A percentile compares a stretch with the other conserved stretches of the same genome.
phyloP scores from a whole-genome alignment of 2,113 vertebrate genomes.

The Isichthys henryi region DNA sequence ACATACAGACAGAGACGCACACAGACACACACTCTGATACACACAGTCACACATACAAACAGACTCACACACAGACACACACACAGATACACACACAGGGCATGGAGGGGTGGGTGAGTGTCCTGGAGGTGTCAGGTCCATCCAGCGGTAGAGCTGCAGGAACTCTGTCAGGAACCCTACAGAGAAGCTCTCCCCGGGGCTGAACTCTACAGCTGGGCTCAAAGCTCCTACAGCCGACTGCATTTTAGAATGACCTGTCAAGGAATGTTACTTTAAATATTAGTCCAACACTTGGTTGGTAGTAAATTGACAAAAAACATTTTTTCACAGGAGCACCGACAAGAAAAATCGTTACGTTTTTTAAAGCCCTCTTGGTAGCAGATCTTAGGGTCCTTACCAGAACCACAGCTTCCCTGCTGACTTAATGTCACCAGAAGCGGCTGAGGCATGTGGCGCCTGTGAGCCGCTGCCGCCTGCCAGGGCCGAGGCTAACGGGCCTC shows the following conservation, averaged over 20 bases:
- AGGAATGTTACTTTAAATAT: constrained; percentile 5
- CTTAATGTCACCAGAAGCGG: not conserved
- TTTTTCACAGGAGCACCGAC: not conserved
- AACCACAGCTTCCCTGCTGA: not conserved
- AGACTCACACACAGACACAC: constrained; percentile 1
- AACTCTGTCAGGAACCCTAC: not conserved
- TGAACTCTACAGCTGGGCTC: not conserved
- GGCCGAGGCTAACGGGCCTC: not conserved
- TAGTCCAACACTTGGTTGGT: not conserved
- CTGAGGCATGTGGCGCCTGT: not conserved
- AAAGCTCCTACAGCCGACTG: not conserved
- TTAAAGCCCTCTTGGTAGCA: not conserved
- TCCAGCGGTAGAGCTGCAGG: not conserved
- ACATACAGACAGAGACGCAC: not conserved
- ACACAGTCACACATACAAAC: no score
- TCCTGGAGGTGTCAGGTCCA: not conserved
- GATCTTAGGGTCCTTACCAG: not conserved
- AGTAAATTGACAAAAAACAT: constrained; percentile 4
- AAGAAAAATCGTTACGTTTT: not conserved
- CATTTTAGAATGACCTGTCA: constrained; percentile 3
- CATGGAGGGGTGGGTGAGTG: not conserved
- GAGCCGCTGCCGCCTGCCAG: not conserved
- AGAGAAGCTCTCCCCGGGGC: not conserved
- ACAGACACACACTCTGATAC: not conserved
- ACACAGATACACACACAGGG: not conserved